Percentiles rank a stretch among this genome's conserved stretches.
These are phyloP conservation scores for Onychomys leucogaster DNA, from an alignment of 2,797 vertebrate genomes.

Conservation along the genomic window DNA sequence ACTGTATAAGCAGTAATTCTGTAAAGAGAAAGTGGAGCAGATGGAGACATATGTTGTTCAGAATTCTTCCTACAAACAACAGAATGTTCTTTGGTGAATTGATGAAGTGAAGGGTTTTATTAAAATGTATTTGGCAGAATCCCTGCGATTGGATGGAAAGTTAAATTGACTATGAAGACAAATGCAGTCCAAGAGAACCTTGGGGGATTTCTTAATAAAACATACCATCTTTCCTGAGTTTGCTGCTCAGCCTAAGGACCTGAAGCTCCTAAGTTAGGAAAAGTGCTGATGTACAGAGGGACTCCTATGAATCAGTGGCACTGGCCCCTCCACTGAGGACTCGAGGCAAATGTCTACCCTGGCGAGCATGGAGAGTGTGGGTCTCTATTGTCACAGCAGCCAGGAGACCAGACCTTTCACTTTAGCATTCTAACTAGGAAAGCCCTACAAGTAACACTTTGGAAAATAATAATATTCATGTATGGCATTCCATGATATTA, in stretches of 20 bases:
- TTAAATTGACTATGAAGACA: background rate
- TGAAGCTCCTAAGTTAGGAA: background rate
- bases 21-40: conserved; percentile 40
- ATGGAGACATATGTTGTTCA: conserved; percentile 25
- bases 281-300: background rate
- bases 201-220: background rate
- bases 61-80: conserved; percentile 2
- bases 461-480: background rate
- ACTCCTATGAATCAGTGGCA: background rate
- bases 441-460: background rate
- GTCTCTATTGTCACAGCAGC: background rate
- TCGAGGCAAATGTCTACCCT: background rate
- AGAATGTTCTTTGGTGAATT: background rate
- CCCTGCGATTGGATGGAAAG: background rate
- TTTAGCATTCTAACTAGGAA: background rate
- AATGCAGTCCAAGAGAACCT: background rate
- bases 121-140: background rate
- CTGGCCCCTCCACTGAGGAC: too few relatives aligned
- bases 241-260: background rate
- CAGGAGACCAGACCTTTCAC: background rate
- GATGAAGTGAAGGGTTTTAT: conserved; percentile 1
- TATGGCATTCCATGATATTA: conserved; percentile 5
- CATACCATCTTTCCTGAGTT: background rate
- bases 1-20: background rate
- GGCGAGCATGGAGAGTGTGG: rapidly evolving